Percentiles rank a stretch among this genome's conserved stretches.
phyloP scores from a whole-genome alignment of 1,140 invertebrate genomes.

The Zaprionus camerounensis region DNA sequence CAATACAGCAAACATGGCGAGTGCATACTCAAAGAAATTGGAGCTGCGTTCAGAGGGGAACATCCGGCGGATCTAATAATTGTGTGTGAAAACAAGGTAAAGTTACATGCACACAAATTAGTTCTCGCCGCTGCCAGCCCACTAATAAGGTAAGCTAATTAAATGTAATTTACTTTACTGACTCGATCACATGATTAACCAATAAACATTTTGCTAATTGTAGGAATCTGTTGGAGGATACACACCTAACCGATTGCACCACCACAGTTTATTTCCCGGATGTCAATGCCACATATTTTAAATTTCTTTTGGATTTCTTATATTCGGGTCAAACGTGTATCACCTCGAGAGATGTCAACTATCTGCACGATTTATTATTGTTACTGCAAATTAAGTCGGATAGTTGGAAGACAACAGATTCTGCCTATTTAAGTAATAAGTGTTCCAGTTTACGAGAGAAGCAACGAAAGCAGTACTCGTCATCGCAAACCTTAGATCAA shows the following conservation, averaged over 20 bases:
- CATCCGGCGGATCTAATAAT: constrained; percentile 92
- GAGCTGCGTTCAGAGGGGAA: constrained; percentile 92
- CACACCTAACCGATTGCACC: constrained; percentile 88
- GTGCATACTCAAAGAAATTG: constrained; percentile 93
- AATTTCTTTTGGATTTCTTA: constrained; percentile 91
- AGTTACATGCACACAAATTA: constrained; percentile 91
- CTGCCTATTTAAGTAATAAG: constrained; percentile 72
- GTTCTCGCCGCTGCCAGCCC: constrained; percentile 93
- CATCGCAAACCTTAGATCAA: constrained; percentile 63
- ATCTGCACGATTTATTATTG: constrained; percentile 91
- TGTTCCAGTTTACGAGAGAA: constrained; percentile 81
- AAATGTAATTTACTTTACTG: background rate
- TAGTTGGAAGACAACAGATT: constrained; percentile 86
- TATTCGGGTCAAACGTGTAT: constrained; percentile 93
- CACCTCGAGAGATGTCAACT: constrained; percentile 92
- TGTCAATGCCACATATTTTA: constrained; percentile 90
- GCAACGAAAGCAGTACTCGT: constrained; percentile 65
- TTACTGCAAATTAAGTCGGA: constrained; percentile 93
- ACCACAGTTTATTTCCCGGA: constrained; percentile 93
- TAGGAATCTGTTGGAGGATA: constrained; percentile 89
- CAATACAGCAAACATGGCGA: constrained; percentile 95
- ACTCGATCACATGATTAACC: background rate
- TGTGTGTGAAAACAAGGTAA: constrained; percentile 91
- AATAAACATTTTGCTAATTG: background rate
- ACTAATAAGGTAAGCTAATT: constrained; percentile 86